Percentiles rank a stretch among this genome's conserved stretches.
Conservation (phyloP, 2,113 vertebrate genomes). For the Myiagra hebetior region DNA sequence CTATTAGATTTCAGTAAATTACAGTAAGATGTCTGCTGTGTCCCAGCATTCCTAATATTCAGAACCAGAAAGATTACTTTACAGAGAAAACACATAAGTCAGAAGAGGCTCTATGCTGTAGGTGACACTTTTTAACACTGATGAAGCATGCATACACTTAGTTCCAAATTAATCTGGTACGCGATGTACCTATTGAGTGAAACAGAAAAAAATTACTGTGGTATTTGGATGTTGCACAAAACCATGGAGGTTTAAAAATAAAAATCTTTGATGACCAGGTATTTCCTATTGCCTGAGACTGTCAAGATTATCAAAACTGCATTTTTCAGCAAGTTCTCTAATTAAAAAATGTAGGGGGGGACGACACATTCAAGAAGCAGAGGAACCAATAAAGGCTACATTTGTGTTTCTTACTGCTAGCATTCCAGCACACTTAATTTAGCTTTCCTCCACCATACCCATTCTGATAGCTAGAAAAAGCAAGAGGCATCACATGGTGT, state of each 20-base stretch:
- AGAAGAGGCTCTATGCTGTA: not conserved
- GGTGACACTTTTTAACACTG: not conserved
- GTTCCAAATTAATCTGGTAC: not conserved
- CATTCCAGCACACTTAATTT: not conserved
- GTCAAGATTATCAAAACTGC: not conserved
- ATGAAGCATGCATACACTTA: not conserved
- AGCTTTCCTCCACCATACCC: not conserved
- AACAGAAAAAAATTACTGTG: not conserved
- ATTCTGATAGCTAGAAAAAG: not conserved
- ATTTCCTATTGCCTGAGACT: not conserved
- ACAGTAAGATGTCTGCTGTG: not conserved
- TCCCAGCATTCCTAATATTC: not conserved
- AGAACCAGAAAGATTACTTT: not conserved
- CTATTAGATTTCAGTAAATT: not conserved
- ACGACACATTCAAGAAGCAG: not conserved
- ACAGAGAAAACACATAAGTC: not conserved
- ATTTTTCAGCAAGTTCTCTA: not conserved
- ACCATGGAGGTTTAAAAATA: not conserved
- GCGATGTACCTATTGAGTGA: accelerated
- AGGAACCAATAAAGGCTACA: not conserved
- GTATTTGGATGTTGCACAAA: not conserved
- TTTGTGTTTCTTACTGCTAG: not conserved
- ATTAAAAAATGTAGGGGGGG: not conserved
- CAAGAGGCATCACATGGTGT: not conserved
- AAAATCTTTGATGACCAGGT: not conserved